Evolutionary conservation across 2,113 vertebrate genomes (phyloP).

Genomic region (Boulengeromyrus knoepffleri): DNA sequence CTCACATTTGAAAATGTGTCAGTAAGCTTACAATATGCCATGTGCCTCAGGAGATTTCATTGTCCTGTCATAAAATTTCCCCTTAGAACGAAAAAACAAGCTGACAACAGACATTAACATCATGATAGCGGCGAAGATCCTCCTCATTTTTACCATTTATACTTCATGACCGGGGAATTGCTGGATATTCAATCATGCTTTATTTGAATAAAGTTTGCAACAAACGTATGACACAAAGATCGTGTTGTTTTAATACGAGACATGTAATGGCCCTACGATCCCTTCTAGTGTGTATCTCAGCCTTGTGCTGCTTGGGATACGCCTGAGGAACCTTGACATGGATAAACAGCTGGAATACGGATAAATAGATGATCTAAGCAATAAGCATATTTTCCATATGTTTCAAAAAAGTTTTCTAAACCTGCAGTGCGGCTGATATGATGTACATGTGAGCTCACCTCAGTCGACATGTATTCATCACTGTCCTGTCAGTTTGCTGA

Average conservation of each 20-base stretch:
- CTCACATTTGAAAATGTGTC: background rate
- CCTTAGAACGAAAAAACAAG: background rate
- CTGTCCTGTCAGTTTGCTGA: background rate
- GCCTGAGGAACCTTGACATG: background rate
- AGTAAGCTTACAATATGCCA: background rate
- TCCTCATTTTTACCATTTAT: background rate
- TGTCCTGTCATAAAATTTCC: background rate
- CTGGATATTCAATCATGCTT: background rate
- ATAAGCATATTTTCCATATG: background rate
- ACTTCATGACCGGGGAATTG: background rate
- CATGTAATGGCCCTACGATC: background rate
- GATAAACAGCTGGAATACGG: background rate
- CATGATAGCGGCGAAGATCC: background rate
- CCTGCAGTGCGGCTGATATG: background rate
- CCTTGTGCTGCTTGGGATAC: background rate
- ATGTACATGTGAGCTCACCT: background rate
- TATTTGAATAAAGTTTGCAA: background rate
- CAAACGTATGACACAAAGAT: background rate
- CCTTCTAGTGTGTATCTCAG: background rate
- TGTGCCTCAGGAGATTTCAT: background rate
- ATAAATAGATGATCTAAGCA: background rate
- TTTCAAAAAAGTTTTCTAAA: background rate
- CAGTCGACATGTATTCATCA: background rate
- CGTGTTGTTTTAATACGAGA: background rate
- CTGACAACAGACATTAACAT: background rate